phyloP scores from a whole-genome alignment of 2,113 vertebrate genomes.

The Leptobrachium ailaonicum region DNA sequence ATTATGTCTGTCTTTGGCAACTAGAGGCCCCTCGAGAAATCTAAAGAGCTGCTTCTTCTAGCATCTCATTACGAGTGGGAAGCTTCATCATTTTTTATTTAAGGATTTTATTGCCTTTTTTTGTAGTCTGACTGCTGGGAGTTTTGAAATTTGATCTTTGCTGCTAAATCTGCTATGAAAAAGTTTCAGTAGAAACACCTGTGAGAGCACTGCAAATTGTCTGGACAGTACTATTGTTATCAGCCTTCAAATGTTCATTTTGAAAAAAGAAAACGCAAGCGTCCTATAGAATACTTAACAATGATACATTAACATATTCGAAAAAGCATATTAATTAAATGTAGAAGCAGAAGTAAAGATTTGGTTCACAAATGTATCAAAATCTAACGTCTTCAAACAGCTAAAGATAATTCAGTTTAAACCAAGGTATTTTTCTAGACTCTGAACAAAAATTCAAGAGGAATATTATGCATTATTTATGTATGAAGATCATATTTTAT shows the following conservation, averaged over 20 bases:
- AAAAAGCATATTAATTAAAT: no score
- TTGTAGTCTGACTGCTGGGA: slow-evolving; percentile 50
- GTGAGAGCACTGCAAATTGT: slow-evolving; percentile 43
- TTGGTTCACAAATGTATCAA: neutral
- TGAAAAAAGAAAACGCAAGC: no score
- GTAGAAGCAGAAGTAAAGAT: neutral
- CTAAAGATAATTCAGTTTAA: neutral
- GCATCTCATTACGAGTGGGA: slow-evolving; percentile 59
- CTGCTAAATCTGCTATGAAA: slow-evolving; percentile 39
- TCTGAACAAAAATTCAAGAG: neutral
- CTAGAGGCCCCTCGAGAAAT: slow-evolving; percentile 63
- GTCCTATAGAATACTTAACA: no score
- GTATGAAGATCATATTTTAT: neutral
- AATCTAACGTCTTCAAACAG: neutral
- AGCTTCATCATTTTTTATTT: slow-evolving; percentile 61
- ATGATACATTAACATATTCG: no score
- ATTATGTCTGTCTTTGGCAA: slow-evolving; percentile 64
- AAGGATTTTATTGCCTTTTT: slow-evolving; percentile 54
- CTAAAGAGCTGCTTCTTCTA: slow-evolving; percentile 60
- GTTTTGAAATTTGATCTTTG: slow-evolving; percentile 49
- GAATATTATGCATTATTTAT: neutral
- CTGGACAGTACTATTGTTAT: slow-evolving; percentile 38
- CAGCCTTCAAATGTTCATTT: slow-evolving; percentile 30
- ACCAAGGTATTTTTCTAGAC: neutral
- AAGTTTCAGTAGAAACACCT: slow-evolving; percentile 26